phyloP scores from a whole-genome alignment of 1,140 invertebrate genomes.

The Atta colombica region DNA sequence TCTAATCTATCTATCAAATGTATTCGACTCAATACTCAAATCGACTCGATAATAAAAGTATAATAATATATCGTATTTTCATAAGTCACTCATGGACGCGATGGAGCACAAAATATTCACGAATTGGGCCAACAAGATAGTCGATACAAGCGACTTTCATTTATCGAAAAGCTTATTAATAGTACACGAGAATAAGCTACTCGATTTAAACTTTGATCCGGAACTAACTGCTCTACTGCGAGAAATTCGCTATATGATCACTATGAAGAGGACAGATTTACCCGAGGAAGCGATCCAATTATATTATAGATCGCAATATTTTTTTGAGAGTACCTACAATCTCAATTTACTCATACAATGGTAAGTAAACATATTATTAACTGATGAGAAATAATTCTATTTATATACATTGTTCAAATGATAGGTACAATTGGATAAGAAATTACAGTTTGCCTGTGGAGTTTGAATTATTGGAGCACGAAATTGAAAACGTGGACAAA shows the following conservation, averaged over 20 bases:
- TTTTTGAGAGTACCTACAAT: conserved; percentile 77
- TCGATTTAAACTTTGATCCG: conserved; percentile 78
- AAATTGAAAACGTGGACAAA: conserved; percentile 88
- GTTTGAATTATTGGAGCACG: conserved; percentile 87
- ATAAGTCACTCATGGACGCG: conserved; percentile 69
- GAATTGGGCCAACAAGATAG: conserved; percentile 76
- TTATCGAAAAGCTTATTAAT: conserved; percentile 75
- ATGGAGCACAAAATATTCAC: conserved; percentile 76
- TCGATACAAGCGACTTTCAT: conserved; percentile 67
- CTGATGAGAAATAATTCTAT: neutral
- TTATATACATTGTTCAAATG: neutral
- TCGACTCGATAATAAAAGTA: conserved; percentile 40
- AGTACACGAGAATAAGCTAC: conserved; percentile 61
- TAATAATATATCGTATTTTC: conserved; percentile 17
- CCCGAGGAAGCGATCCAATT: conserved; percentile 88
- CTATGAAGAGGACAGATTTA: conserved; percentile 87
- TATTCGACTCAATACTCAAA: neutral
- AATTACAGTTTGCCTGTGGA: conserved; percentile 87
- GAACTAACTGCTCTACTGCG: conserved; percentile 84
- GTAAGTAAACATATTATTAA: conserved; percentile 69
- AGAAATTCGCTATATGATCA: conserved; percentile 90
- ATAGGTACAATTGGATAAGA: conserved; percentile 88
- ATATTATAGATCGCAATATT: conserved; percentile 78
- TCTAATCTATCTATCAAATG: neutral
- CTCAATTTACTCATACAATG: conserved; percentile 75